Percentiles rank a stretch among this genome's conserved stretches.
Evolutionary conservation across 1,140 invertebrate genomes (phyloP).

Genomic region (Diachasmimorpha longicaudata): DNA sequence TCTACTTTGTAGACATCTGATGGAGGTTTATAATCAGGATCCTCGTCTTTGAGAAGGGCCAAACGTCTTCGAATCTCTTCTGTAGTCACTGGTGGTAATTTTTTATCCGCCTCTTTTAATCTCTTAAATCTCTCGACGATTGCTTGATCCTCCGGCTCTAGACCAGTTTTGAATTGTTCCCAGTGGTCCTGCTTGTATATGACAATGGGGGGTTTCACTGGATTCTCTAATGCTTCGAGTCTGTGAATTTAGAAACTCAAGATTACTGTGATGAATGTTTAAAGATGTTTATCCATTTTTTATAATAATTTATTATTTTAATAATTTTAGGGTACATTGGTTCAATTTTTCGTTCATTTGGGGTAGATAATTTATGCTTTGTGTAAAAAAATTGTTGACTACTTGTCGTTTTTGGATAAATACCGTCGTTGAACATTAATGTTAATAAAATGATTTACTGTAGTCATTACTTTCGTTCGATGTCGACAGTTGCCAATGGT

Average conservation of each 20-base stretch:
- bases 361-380: too few species aligned
- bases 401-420: not conserved
- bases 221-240: conserved; percentile 54
- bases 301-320: conserved; percentile 2
- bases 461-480: conserved; percentile 47
- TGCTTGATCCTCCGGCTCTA: conserved; percentile 53
- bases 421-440: too few species aligned
- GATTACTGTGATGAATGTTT: not conserved
- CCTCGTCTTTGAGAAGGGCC: conserved; percentile 51
- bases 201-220: conserved; percentile 54
- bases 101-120: conserved; percentile 49
- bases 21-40: conserved; percentile 35
- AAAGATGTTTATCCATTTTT: not conserved
- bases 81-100: conserved; percentile 41
- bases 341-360: too few species aligned
- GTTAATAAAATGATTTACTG: too few species aligned
- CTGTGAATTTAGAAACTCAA: conserved; percentile 32
- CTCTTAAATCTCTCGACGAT: conserved; percentile 55
- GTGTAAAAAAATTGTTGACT: not conserved
- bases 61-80: conserved; percentile 56
- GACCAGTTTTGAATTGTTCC: conserved; percentile 50
- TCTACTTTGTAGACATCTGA: conserved; percentile 39
- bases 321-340: too few species aligned
- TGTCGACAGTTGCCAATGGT: conserved; percentile 45
- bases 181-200: conserved; percentile 51